Percentiles rank a stretch among this genome's conserved stretches.
phyloP scores from a whole-genome alignment of 1,140 invertebrate species.

The Rhynchophorus ferrugineus region DNA sequence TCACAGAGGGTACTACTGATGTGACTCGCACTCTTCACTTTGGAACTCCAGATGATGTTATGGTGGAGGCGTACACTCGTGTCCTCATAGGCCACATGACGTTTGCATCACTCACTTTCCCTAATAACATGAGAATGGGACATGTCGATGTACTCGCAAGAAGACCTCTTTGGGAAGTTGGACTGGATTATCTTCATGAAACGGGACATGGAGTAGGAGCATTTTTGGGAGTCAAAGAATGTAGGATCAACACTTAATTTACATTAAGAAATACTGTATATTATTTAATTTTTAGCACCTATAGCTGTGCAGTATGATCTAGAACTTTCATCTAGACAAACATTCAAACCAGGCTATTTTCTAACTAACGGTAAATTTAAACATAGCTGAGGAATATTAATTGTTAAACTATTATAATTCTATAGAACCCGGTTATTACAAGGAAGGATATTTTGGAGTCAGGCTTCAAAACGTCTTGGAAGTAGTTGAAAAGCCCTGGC shows the following conservation, averaged over 20 bases:
- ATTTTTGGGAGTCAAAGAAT: constrained; percentile 78
- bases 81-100: constrained; percentile 84
- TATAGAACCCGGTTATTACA: constrained; percentile 75
- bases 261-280: background rate
- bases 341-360: constrained; percentile 75
- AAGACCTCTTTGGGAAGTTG: constrained; percentile 69
- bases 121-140: constrained; percentile 54
- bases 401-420: too few relatives aligned
- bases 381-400: too few relatives aligned
- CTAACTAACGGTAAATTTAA: constrained; percentile 65
- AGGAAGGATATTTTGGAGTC: constrained; percentile 80
- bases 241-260: constrained; percentile 45
- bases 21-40: constrained; percentile 88
- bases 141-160: constrained; percentile 70
- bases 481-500: constrained; percentile 56
- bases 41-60: constrained; percentile 65
- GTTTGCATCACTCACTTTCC: constrained; percentile 59
- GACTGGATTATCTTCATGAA: constrained; percentile 77
- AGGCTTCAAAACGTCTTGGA: constrained; percentile 88
- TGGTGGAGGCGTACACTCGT: constrained; percentile 78
- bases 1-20: constrained; percentile 82
- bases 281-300: constrained; percentile 52
- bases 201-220: constrained; percentile 88
- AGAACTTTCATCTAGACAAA: constrained; percentile 37
- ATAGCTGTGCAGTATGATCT: constrained; percentile 43